Conservation (phyloP, 2,888 invertebrate genomes). For the Coronaproctus castanopsis region DNA sequence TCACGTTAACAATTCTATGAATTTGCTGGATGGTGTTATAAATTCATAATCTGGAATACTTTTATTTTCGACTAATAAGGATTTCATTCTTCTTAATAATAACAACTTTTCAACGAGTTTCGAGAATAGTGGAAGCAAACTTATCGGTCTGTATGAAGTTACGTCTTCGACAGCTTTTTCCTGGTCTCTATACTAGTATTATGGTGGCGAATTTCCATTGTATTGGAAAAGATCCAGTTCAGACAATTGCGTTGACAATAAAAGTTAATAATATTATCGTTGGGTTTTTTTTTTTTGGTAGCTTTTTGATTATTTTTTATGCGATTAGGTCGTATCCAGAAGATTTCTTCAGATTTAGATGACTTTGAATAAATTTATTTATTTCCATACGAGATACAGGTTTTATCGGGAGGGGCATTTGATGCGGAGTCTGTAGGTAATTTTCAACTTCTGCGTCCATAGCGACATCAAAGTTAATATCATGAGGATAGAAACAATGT, state of each 20-base stretch:
- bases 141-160: background rate
- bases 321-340: background rate
- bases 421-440: background rate
- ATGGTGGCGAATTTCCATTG: background rate
- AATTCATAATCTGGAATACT: background rate
- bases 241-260: background rate
- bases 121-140: background rate
- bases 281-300: background rate
- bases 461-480: background rate
- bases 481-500: background rate
- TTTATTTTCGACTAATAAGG: background rate
- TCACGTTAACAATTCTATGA: background rate
- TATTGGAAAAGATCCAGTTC: background rate
- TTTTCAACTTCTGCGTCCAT: background rate
- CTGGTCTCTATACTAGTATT: background rate
- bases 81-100: background rate
- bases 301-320: background rate
- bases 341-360: background rate
- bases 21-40: no score
- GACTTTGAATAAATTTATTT: background rate
- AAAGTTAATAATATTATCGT: background rate
- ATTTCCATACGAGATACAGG: background rate
- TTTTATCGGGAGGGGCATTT: background rate
- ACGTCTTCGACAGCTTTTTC: background rate
- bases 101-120: background rate